phyloP scores from a whole-genome alignment of 2,888 invertebrate genomes.

The Orgyia antiqua region DNA sequence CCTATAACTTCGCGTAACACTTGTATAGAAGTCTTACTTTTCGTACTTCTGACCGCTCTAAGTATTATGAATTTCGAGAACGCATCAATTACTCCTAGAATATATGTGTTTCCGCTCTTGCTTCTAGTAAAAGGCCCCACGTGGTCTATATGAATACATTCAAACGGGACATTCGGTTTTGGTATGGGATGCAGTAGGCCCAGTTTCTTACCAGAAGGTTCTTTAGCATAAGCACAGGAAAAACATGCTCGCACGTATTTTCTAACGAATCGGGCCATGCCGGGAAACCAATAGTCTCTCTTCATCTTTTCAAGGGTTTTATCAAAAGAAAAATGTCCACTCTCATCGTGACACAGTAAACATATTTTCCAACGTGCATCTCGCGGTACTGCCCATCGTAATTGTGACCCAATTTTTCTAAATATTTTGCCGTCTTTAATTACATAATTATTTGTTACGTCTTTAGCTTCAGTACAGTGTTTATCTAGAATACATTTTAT shows the following conservation, averaged over 20 bases:
- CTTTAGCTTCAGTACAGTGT: too few species aligned
- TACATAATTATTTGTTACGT: constrained; percentile 3
- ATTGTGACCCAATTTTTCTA: not conserved
- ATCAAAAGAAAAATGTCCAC: constrained; percentile 3
- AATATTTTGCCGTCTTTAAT: constrained; percentile 1
- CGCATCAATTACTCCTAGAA: constrained; percentile 1
- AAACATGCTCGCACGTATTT: constrained; percentile 4
- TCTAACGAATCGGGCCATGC: constrained; percentile 2
- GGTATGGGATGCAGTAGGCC: constrained; percentile 3
- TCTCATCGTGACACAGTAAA: constrained; percentile 4
- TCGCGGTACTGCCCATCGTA: constrained; percentile 8
- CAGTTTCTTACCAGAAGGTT: not conserved
- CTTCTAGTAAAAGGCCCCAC: constrained; percentile 3
- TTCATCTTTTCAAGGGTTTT: constrained; percentile 5
- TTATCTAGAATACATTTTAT: too few species aligned
- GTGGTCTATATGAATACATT: constrained; percentile 1
- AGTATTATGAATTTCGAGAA: constrained; percentile 3
- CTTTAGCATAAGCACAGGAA: constrained; percentile 2
- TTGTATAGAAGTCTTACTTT: not conserved
- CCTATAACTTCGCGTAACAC: not conserved
- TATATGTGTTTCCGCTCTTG: too few species aligned
- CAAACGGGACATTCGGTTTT: constrained; percentile 1
- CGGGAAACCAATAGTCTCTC: constrained; percentile 3
- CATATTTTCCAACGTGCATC: constrained; percentile 1
- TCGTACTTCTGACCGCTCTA: constrained; percentile 3